phyloP scores from a whole-genome alignment of 2,797 vertebrate species.

The Triplophysa bombifrons region DNA sequence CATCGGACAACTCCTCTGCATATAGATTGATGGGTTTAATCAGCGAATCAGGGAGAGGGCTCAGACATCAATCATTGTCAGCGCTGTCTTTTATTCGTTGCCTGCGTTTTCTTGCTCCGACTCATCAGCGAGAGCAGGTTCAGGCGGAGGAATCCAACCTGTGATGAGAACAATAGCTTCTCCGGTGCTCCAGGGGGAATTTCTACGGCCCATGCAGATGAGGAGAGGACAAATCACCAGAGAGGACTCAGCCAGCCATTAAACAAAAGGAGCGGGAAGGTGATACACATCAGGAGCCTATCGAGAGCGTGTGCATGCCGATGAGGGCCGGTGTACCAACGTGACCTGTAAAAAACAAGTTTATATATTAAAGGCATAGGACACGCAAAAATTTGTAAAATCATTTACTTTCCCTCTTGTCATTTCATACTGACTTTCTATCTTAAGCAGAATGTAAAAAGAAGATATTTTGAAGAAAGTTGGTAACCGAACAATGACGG shows the following conservation, averaged over 20 bases:
- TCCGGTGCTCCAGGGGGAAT: slow-evolving; percentile 30
- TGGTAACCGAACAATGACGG: too few species aligned
- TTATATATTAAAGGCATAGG: too few species aligned
- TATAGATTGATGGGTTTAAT: slow-evolving; percentile 99
- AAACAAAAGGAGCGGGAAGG: slow-evolving; percentile 43
- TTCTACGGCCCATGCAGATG: slow-evolving; percentile 59
- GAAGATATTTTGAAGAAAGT: too few species aligned
- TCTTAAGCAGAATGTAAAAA: too few species aligned
- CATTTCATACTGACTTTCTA: too few species aligned
- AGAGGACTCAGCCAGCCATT: slow-evolving; percentile 47
- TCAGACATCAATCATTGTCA: slow-evolving; percentile 90
- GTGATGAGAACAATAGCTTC: slow-evolving; percentile 54
- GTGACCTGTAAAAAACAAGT: too few species aligned
- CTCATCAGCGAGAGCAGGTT: slow-evolving; percentile 80
- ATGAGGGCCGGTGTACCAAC: not conserved
- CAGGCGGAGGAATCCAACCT: slow-evolving; percentile 64
- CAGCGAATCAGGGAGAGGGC: slow-evolving; percentile 94
- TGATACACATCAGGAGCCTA: slow-evolving; percentile 14
- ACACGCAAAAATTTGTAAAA: too few species aligned
- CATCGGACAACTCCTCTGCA: slow-evolving; percentile 95
- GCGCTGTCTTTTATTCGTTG: slow-evolving; percentile 72
- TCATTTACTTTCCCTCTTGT: too few species aligned
- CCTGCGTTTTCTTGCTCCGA: slow-evolving; percentile 76
- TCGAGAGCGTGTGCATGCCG: not conserved
- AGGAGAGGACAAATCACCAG: slow-evolving; percentile 66